A percentile compares a stretch with the other conserved stretches of the same genome.
phyloP scores from a whole-genome alignment of 2,888 invertebrate species.

The Caenorhabditis uteleia region DNA sequence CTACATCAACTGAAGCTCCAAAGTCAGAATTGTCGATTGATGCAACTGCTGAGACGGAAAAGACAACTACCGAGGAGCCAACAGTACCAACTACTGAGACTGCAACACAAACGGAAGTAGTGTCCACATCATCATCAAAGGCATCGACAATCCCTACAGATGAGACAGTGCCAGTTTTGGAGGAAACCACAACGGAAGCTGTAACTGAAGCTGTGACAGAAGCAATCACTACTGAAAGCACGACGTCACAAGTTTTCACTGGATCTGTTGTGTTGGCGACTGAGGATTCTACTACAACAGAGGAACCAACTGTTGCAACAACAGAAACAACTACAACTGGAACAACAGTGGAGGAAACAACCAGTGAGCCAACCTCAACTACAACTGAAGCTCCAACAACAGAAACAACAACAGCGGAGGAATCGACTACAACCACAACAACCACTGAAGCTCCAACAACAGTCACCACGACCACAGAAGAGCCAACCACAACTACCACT shows the following conservation, averaged over 20 bases:
- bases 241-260: conserved; percentile 2
- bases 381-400: not conserved
- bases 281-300: not conserved
- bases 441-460: conserved; percentile 10
- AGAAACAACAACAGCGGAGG: not conserved
- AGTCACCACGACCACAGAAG: conserved; percentile 7
- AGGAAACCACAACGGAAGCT: too few species aligned
- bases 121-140: not conserved
- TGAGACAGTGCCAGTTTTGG: too few species aligned
- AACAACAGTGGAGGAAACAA: conserved; percentile 3
- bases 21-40: conserved; percentile 2
- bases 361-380: conserved; percentile 1
- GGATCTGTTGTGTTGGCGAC: not conserved
- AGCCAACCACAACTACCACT: conserved; percentile 1
- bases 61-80: not conserved
- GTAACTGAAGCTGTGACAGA: too few species aligned
- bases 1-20: conserved; percentile 1
- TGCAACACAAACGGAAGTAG: not conserved
- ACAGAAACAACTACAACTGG: conserved; percentile 1
- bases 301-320: not conserved
- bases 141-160: too few species aligned
- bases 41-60: not conserved
- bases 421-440: conserved; percentile 5
- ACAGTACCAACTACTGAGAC: conserved; percentile 5
- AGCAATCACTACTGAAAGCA: too few species aligned